phyloP scores from a whole-genome alignment of 2,888 invertebrate species.

The Morpho deidamia region DNA sequence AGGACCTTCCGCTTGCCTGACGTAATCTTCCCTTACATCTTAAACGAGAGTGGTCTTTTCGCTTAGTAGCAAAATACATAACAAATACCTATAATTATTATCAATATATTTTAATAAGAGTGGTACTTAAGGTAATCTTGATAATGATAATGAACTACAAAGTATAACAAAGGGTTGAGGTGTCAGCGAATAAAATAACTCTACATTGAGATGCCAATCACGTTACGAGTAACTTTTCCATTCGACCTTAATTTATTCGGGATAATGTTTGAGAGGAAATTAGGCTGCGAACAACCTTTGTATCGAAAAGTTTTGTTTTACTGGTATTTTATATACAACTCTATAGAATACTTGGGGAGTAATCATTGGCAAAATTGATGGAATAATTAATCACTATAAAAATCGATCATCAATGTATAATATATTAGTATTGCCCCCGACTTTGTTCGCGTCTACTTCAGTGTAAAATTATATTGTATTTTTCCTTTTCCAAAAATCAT shows the following conservation, averaged over 20 bases:
- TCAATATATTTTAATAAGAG: background rate
- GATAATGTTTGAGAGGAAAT: constrained; percentile 39
- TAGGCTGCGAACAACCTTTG: constrained; percentile 28
- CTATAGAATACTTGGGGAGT: background rate
- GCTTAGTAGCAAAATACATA: background rate
- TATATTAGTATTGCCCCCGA: background rate
- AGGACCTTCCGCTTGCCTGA: too few species aligned
- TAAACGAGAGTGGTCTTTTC: background rate
- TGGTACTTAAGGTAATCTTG: background rate
- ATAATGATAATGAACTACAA: background rate
- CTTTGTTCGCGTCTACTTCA: background rate
- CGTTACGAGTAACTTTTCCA: constrained; percentile 18
- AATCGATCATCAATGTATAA: too few species aligned
- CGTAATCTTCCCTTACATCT: too few species aligned
- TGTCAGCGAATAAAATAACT: constrained; percentile 1
- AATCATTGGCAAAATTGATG: background rate
- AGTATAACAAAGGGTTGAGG: background rate
- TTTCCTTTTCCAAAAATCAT: too few species aligned
- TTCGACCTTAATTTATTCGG: constrained; percentile 35
- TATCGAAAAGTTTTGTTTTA: constrained; percentile 16
- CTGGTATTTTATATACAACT: background rate
- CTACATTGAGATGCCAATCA: constrained; percentile 23
- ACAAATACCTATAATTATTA: background rate
- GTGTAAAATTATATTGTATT: background rate
- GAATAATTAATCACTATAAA: background rate